phyloP scores from a whole-genome alignment of 2,888 invertebrate species.

The Drosophila anomelani region DNA sequence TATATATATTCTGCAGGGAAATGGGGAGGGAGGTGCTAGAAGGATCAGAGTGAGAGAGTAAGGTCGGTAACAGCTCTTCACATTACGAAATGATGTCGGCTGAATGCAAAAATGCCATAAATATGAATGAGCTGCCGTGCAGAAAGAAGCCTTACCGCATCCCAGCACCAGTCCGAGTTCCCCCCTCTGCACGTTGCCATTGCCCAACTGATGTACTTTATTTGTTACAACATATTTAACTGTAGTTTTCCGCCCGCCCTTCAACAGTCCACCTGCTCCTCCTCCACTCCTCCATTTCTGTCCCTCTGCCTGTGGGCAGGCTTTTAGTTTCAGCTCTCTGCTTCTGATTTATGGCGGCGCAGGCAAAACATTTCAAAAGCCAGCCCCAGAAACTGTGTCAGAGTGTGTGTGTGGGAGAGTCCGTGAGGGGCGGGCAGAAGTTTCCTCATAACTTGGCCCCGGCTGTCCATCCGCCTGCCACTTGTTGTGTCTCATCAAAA shows the following conservation, averaged over 20 bases:
- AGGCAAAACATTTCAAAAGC: constrained; percentile 74
- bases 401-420: constrained; percentile 22
- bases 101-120: constrained; percentile 80
- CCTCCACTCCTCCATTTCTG: background rate
- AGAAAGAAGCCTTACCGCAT: constrained; percentile 51
- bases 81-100: constrained; percentile 78
- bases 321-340: constrained; percentile 67
- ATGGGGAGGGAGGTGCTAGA: background rate
- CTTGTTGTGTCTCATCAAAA: constrained; percentile 82
- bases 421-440: constrained; percentile 24
- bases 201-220: constrained; percentile 76
- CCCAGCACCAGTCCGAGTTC: background rate
- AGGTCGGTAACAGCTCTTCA: constrained; percentile 67
- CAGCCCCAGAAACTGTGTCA: constrained; percentile 63
- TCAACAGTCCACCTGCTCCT: constrained; percentile 3
- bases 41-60: constrained; percentile 17
- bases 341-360: constrained; percentile 49
- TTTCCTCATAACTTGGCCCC: constrained; percentile 74
- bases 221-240: constrained; percentile 80
- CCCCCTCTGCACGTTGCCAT: constrained; percentile 40
- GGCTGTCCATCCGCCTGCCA: constrained; percentile 65
- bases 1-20: constrained; percentile 1
- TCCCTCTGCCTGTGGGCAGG: constrained; percentile 56
- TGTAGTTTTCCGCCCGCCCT: constrained; percentile 63
- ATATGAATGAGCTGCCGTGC: constrained; percentile 79